These are phyloP conservation scores for Oncorhynchus keta DNA, from an alignment of 2,113 vertebrate species.

Conservation along the genomic window DNA sequence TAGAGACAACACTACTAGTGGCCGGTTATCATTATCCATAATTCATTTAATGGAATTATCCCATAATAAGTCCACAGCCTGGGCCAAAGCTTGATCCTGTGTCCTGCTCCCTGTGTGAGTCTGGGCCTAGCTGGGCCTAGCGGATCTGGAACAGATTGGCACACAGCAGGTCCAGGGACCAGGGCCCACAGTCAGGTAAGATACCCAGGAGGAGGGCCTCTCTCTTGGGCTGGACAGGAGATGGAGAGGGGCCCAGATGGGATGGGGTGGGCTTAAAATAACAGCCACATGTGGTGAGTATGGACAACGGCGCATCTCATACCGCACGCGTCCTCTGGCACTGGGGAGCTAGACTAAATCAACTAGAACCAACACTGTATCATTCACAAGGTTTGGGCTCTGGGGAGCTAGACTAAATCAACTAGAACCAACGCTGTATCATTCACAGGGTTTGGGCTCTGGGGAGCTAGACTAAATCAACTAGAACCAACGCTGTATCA, in stretches of 20 bases:
- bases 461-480: too few relatives aligned
- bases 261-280: constrained; percentile 63
- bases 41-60: neutral
- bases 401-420: too few relatives aligned
- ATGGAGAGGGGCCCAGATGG: constrained; percentile 23
- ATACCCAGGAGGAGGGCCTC: constrained; percentile 44
- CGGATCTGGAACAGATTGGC: constrained; percentile 73
- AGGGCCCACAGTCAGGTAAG: constrained; percentile 58
- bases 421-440: too few relatives aligned
- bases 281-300: constrained; percentile 32
- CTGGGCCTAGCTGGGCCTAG: constrained; percentile 48
- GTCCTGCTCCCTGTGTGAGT: constrained; percentile 40
- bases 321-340: neutral
- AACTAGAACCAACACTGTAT: too few relatives aligned
- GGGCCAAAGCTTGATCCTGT: constrained; percentile 10
- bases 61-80: neutral
- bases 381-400: too few relatives aligned
- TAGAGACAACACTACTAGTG: neutral
- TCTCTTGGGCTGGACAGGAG: constrained; percentile 47
- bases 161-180: constrained; percentile 64
- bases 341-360: too few relatives aligned
- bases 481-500: too few relatives aligned
- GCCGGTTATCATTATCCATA: neutral
- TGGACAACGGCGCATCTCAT: constrained; percentile 20
- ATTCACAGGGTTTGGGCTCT: too few relatives aligned